Percentiles rank a stretch among this genome's conserved stretches.
Conservation (phyloP, 2,113 vertebrate species). For the Rhabdornis inornatus region DNA sequence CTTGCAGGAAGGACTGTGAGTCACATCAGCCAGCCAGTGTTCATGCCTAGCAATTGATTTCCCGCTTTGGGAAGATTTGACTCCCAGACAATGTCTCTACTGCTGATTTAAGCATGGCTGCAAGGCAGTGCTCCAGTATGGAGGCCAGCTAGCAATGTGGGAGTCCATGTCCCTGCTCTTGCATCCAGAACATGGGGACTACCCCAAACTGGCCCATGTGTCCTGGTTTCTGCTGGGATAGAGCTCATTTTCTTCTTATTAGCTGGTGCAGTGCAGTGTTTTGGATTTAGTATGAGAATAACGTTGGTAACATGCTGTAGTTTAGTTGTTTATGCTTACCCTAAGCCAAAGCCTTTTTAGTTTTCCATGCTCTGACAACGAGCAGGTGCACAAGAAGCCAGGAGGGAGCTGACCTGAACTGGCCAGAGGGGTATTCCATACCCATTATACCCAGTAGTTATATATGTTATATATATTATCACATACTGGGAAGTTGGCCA, state of each 20-base stretch:
- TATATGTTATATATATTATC: background rate
- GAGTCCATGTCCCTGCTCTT: fast-evolving
- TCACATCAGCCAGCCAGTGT: background rate
- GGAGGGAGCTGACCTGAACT: background rate
- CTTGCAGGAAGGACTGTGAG: background rate
- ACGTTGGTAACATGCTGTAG: background rate
- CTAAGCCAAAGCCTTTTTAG: background rate
- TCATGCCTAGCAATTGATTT: background rate
- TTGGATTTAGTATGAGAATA: background rate
- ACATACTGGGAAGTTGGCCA: background rate
- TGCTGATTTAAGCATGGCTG: background rate
- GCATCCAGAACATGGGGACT: background rate
- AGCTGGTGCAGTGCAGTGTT: background rate
- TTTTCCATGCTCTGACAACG: background rate
- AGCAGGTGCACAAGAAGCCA: background rate
- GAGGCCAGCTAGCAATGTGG: background rate
- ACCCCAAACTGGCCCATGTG: background rate
- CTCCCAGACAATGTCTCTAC: background rate
- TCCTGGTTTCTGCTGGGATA: background rate
- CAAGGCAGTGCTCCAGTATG: background rate
- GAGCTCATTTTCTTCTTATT: background rate
- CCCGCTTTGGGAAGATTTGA: background rate
- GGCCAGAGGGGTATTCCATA: background rate
- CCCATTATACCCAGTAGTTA: background rate
- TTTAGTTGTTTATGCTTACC: background rate